Evolutionary conservation across 2,888 invertebrate species (phyloP), one percentile per base, ranked within the genome.

Genomic region (Endotricha flammealis): DNA sequence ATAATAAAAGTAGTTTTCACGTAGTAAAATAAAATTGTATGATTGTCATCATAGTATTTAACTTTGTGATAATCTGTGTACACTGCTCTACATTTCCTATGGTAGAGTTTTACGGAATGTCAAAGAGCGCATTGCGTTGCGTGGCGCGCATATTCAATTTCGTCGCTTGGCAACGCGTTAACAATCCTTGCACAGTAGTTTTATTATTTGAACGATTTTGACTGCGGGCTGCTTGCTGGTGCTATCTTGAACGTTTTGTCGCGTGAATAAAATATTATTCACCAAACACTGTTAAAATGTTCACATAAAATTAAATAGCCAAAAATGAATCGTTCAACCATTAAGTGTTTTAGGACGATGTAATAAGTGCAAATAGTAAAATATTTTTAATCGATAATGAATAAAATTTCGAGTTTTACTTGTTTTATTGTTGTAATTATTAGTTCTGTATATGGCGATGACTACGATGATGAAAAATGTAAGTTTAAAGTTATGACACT

Each of bases 141-240:
- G 39, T 12, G 31, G 53, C 73, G 78, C 83, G 83, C 75, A 79
- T 68, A 74, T 82, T 83, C 61, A 74, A 85, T 67, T 68, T 54
- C 44, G 83, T 86, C 77, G 78, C 85, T 54, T 64, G 61, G 85
- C 83, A 82, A 86, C 85, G 48, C 42, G 40, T 53, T 56, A 66
- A 66, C 62, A 68, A 67, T 62, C 49, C 50, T 37, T 53, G 50
- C 46, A 42, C 37, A 45, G 38, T 42, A 47, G 48, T 56, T 46
- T 48, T 71, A 69, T 62, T 67, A 59, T 62, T 66, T 61, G 45
- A 36, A 42, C 48, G 44, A 60, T 57, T 64, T 60, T 50, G 39
- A 40, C 50, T 51, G 57, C 40, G 51, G 56, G 44, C n/a, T n/a
- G n/a, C n/a, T n/a, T n/a, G n/a, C 38, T 46, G 51, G 44, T 44